phyloP scores from a whole-genome alignment of 2,113 vertebrate species.

The Caloenas nicobarica region DNA sequence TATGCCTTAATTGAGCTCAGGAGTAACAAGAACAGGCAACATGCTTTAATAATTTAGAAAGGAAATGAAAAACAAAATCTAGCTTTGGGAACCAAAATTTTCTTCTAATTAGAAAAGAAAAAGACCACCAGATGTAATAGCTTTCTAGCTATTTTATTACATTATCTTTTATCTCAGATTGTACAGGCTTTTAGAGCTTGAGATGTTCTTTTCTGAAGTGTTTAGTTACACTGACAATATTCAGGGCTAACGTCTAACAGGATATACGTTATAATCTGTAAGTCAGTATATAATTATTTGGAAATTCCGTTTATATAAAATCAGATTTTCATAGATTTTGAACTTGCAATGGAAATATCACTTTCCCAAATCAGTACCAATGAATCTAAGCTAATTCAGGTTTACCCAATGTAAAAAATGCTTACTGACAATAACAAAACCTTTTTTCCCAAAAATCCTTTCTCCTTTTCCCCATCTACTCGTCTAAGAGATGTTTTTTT shows the following conservation, averaged over 20 bases:
- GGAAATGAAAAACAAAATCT: not conserved
- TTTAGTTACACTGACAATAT: not conserved
- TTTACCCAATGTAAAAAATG: not conserved
- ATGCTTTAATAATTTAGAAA: not conserved
- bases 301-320: not conserved
- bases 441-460: accelerated
- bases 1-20: not conserved
- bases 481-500: not conserved
- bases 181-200: not conserved
- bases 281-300: not conserved
- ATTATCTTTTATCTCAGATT: not conserved
- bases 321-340: not conserved
- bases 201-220: not conserved
- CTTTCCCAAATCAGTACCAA: not conserved
- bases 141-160: not conserved
- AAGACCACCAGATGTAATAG: not conserved
- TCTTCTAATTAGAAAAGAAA: not conserved
- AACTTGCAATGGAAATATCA: not conserved
- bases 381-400: not conserved
- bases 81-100: not conserved
- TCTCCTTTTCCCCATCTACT: not conserved
- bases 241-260: not conserved
- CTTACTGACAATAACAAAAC: not conserved
- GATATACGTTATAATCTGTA: not conserved
- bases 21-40: not conserved